These are phyloP conservation scores for Leptinotarsa defecta DNA, from an alignment of 1,140 invertebrate species.

Conservation along the genomic window DNA sequence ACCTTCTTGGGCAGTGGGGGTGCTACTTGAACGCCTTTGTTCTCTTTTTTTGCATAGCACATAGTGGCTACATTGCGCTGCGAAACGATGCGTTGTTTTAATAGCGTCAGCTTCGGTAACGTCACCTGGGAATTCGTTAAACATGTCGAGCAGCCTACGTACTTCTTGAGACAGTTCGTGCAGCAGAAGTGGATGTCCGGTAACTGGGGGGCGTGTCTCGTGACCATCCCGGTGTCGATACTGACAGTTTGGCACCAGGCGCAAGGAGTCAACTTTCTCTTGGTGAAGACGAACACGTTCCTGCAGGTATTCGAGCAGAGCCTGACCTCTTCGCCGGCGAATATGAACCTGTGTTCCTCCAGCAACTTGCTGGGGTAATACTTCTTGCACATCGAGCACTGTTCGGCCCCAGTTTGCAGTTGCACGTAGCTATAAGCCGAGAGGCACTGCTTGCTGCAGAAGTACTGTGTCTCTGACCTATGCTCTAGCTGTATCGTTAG, in stretches of 20 bases:
- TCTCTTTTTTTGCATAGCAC: conserved; percentile 56
- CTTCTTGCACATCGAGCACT: conserved; percentile 5
- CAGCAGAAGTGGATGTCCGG: neutral
- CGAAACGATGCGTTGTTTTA: conserved; percentile 63
- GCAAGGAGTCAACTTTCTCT: conserved; percentile 61
- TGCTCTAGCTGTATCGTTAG: neutral
- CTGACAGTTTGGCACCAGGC: conserved; percentile 93
- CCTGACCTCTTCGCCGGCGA: neutral
- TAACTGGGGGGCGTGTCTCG: conserved; percentile 64
- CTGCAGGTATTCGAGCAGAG: conserved; percentile 3
- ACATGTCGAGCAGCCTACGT: neutral
- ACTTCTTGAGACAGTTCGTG: conserved; percentile 23
- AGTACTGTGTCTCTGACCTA: neutral
- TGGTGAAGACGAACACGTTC: neutral
- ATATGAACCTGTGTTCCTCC: neutral
- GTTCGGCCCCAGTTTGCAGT: neutral
- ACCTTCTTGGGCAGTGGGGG: conserved; percentile 10
- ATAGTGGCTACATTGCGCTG: conserved; percentile 77
- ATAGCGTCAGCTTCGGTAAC: conserved; percentile 52
- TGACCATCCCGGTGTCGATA: conserved; percentile 95
- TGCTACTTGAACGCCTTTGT: conserved; percentile 33
- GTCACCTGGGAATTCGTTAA: neutral
- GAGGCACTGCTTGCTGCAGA: conserved; percentile 3
- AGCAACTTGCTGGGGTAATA: neutral
- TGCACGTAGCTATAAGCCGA: neutral